Percentiles rank a stretch among this genome's conserved stretches.
Conservation (phyloP, 2,888 invertebrate species). For the Drosophila testacea region DNA sequence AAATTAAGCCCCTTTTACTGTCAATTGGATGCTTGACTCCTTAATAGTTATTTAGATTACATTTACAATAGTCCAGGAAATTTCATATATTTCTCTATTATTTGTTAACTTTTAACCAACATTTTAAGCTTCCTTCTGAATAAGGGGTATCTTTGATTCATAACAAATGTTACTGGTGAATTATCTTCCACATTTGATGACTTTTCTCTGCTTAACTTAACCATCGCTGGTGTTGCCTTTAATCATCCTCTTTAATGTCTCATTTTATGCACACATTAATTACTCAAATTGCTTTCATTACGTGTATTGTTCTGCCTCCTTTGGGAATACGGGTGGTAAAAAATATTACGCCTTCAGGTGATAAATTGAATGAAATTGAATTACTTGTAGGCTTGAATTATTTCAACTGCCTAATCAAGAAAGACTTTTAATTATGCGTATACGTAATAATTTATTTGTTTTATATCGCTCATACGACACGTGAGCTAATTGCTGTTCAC, state of each 20-base stretch:
- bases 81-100: no score
- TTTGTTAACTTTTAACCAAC: background rate
- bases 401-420: constrained; percentile 10
- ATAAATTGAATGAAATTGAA: constrained; percentile 25
- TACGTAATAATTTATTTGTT: constrained; percentile 18
- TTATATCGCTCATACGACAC: constrained; percentile 37
- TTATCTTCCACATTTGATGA: background rate
- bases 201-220: background rate
- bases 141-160: background rate
- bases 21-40: background rate
- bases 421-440: constrained; percentile 12
- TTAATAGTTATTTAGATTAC: constrained; percentile 5
- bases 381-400: constrained; percentile 20
- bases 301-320: constrained; percentile 12
- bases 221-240: constrained; percentile 3
- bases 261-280: constrained; percentile 38
- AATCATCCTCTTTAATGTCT: constrained; percentile 27
- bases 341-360: background rate
- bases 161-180: background rate
- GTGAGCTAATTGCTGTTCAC: constrained; percentile 34
- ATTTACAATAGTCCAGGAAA: background rate
- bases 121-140: background rate
- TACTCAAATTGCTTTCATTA: constrained; percentile 42
- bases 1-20: background rate
- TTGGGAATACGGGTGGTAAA: background rate